phyloP scores from a whole-genome alignment of 1,140 invertebrate species.

The Scaptomyza montana region DNA sequence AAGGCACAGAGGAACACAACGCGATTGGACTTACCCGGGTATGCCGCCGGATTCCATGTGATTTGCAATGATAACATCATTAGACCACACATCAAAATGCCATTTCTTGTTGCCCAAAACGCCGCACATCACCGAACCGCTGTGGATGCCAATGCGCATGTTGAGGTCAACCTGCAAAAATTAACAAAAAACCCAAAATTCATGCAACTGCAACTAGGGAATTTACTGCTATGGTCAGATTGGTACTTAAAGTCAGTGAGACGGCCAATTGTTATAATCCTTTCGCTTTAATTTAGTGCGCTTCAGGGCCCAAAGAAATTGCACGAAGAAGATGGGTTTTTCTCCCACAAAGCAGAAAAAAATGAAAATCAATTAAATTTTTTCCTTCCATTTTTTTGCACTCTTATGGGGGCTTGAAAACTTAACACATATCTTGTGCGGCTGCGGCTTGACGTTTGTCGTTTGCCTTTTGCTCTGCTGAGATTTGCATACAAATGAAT shows the following conservation, averaged over 20 bases:
- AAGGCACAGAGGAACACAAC: conserved; percentile 4
- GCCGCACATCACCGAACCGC: conserved; percentile 96
- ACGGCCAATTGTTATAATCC: conserved; percentile 53
- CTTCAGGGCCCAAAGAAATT: conserved; percentile 36
- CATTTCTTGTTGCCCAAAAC: conserved; percentile 96
- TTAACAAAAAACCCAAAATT: conserved; percentile 23
- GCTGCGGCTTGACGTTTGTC: conserved; percentile 44
- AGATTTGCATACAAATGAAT: conserved; percentile 83
- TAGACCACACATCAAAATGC: conserved; percentile 99
- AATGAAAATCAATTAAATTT: conserved; percentile 56
- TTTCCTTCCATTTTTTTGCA: conserved; percentile 19
- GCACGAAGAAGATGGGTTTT: background rate
- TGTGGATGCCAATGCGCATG: conserved; percentile 98
- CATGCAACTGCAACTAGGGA: conserved; percentile 24
- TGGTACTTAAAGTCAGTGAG: too few species aligned
- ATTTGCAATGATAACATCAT: conserved; percentile 99
- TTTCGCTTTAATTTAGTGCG: conserved; percentile 32
- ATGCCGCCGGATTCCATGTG: conserved; percentile 98
- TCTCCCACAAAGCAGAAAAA: conserved; percentile 16
- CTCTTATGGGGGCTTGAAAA: conserved; percentile 33
- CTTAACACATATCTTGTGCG: conserved; percentile 48
- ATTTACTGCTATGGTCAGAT: conserved; percentile 15
- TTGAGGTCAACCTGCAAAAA: conserved; percentile 91
- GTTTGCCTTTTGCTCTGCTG: conserved; percentile 70
- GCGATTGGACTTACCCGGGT: conserved; percentile 89